phyloP scores from a whole-genome alignment of 2,113 vertebrate genomes.

The Myxocyprinus asiaticus region DNA sequence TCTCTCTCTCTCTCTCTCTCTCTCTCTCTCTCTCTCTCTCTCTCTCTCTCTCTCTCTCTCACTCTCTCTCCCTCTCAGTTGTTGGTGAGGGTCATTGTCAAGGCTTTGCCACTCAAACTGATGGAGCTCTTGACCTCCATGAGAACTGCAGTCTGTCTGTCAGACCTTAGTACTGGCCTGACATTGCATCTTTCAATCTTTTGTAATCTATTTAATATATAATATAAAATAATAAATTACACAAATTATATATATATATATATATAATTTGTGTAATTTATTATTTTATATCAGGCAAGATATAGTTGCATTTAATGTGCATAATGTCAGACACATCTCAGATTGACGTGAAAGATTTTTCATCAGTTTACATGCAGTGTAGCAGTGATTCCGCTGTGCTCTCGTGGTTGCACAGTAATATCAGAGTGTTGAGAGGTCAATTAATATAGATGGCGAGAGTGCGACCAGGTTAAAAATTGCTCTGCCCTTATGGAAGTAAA shows the following conservation, averaged over 20 bases:
- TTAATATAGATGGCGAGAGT: slow-evolving; percentile 48
- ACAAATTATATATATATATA: too few species aligned
- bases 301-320: neutral
- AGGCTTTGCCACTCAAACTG: slow-evolving; percentile 63
- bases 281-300: too few species aligned
- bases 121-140: slow-evolving; percentile 57
- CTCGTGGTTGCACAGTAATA: slow-evolving; percentile 12
- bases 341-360: slow-evolving; percentile 1
- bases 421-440: slow-evolving; percentile 49
- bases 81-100: slow-evolving; percentile 53
- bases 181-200: too few species aligned
- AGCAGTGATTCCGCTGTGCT: neutral
- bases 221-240: too few species aligned
- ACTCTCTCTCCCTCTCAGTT: slow-evolving; percentile 1
- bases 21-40: neutral
- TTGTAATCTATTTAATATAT: too few species aligned
- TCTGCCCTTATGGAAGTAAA: slow-evolving; percentile 46
- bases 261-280: too few species aligned
- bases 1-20: slow-evolving; percentile 2
- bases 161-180: slow-evolving; percentile 4
- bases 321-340: neutral
- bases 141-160: slow-evolving; percentile 34
- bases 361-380: slow-evolving; percentile 2
- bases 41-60: neutral
- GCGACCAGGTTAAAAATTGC: slow-evolving; percentile 49